A percentile compares a stretch with the other conserved stretches of the same genome.
These are phyloP conservation scores for Sipha maydis DNA, from an alignment of 2,888 invertebrate genomes.

Conservation along the genomic window DNA sequence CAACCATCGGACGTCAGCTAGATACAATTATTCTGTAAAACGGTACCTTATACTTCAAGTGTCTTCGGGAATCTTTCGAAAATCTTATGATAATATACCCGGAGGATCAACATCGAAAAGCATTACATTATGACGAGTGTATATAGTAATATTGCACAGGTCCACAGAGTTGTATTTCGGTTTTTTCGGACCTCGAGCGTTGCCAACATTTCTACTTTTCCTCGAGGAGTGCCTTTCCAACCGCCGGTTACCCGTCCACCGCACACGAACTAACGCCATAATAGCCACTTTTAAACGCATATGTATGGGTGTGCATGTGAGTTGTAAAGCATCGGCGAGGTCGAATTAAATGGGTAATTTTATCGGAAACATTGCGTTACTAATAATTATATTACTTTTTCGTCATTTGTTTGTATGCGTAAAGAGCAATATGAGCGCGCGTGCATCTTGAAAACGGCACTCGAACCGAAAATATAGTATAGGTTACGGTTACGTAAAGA, in stretches of 20 bases:
- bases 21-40: background rate
- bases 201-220: background rate
- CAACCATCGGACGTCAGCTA: background rate
- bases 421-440: background rate
- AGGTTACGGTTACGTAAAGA: slow-evolving; percentile 3
- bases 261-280: too few species aligned
- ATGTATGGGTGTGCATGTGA: background rate
- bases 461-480: background rate
- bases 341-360: background rate
- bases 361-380: background rate
- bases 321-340: background rate
- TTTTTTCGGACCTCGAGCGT: background rate
- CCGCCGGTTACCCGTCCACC: background rate
- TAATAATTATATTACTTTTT: background rate
- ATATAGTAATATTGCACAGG: background rate
- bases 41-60: background rate
- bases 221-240: background rate
- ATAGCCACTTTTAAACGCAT: background rate
- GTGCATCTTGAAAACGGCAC: slow-evolving; percentile 1
- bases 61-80: background rate
- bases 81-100: background rate
- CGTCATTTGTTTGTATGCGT: background rate
- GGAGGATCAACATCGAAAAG: background rate
- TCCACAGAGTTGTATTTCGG: background rate
- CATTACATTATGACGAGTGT: background rate